Conservation (phyloP, 2,888 invertebrate genomes). For the Tanytarsus gracilentus region DNA sequence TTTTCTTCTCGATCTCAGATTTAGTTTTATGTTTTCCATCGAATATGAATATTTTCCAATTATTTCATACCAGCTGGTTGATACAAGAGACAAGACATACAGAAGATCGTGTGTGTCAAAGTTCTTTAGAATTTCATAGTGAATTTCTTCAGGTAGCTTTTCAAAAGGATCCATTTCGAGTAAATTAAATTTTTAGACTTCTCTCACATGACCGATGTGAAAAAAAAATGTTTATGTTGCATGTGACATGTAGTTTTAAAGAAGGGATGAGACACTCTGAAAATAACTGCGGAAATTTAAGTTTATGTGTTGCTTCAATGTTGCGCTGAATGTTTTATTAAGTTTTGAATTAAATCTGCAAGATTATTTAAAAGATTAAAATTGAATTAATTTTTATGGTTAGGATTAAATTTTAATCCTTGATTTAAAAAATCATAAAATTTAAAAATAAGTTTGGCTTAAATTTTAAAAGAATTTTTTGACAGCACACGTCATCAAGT, state of each 20-base stretch:
- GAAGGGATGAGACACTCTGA: too few relatives aligned
- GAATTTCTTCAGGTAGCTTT: conserved; percentile 5
- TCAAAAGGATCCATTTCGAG: conserved; percentile 16
- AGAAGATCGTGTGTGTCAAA: neutral
- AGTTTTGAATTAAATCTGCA: too few relatives aligned
- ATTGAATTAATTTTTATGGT: too few relatives aligned
- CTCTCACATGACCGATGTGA: neutral
- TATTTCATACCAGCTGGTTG: neutral
- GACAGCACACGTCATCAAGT: too few relatives aligned
- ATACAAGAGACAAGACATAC: neutral
- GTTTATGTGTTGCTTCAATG: too few relatives aligned
- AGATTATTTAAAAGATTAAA: too few relatives aligned
- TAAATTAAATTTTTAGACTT: neutral
- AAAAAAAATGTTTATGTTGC: neutral
- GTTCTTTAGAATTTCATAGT: neutral
- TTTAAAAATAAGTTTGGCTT: too few relatives aligned
- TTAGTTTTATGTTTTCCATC: conserved; percentile 15
- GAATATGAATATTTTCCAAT: neutral
- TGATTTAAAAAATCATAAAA: too few relatives aligned
- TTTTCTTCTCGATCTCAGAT: conserved; percentile 6
- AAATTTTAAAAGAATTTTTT: too few relatives aligned
- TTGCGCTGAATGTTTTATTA: too few relatives aligned
- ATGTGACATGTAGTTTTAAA: neutral
- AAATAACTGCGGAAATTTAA: too few relatives aligned
- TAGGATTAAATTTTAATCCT: too few relatives aligned